A percentile compares a stretch with the other conserved stretches of the same genome.
Evolutionary conservation across 2,888 invertebrate species (phyloP).

Genomic region (Terebella lapidaria): DNA sequence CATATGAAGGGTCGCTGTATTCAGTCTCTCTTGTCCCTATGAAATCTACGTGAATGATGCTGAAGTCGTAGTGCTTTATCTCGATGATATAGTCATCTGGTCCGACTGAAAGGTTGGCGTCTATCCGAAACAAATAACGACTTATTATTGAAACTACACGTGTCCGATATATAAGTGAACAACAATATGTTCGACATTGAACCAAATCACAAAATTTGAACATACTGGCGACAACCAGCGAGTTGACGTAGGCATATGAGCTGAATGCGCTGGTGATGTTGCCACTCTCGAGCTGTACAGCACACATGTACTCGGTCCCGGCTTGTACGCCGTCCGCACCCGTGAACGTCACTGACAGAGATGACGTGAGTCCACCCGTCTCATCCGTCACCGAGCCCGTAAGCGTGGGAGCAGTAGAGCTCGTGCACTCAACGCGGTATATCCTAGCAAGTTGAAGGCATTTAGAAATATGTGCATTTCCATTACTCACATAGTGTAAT

Average conservation of each 20-base stretch:
- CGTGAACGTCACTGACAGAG: neutral
- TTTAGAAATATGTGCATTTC: no score
- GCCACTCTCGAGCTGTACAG: neutral
- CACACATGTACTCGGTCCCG: neutral
- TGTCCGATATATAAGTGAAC: no score
- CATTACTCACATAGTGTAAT: no score
- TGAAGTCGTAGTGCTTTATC: neutral
- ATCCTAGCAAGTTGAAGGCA: no score
- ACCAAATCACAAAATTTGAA: neutral
- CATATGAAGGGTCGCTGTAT: constrained; percentile 23
- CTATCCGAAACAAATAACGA: no score
- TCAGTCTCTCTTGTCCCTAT: neutral
- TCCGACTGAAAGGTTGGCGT: neutral
- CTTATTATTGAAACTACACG: no score
- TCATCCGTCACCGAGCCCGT: neutral
- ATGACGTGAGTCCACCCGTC: neutral
- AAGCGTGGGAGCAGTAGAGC: neutral
- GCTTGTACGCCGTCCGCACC: neutral
- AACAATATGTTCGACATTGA: neutral
- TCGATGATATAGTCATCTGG: neutral
- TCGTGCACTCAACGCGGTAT: neutral
- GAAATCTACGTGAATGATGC: neutral
- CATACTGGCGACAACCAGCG: neutral
- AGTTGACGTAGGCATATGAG: neutral
- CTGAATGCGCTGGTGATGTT: neutral